phyloP scores from a whole-genome alignment of 2,797 vertebrate genomes.

The Falco concolor region DNA sequence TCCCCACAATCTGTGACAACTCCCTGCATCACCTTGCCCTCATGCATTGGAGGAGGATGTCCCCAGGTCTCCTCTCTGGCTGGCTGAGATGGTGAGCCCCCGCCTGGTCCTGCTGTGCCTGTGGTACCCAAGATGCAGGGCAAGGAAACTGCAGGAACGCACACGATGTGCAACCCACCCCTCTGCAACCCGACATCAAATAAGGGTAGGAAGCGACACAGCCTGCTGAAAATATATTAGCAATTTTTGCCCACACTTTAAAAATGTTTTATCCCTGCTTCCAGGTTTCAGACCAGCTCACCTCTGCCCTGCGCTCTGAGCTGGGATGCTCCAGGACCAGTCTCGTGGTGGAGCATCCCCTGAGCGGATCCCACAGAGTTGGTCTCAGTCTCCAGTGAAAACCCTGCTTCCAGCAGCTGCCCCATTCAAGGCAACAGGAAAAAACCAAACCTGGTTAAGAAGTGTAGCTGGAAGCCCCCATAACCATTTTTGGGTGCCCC shows the following conservation, averaged over 20 bases:
- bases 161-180: fast-evolving
- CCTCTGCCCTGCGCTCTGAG: background rate
- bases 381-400: background rate
- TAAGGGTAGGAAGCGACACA: background rate
- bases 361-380: background rate
- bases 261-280: background rate
- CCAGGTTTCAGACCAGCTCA: background rate
- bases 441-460: background rate
- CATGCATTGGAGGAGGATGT: fast-evolving
- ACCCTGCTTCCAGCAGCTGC: background rate
- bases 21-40: background rate
- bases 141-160: background rate
- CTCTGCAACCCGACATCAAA: background rate
- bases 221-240: fast-evolving
- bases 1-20: too few species aligned
- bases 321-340: background rate
- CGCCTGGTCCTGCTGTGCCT: background rate
- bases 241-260: fast-evolving
- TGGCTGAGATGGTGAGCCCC: background rate
- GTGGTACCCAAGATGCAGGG: background rate
- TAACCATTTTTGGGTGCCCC: background rate
- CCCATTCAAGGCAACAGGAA: fast-evolving
- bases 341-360: background rate
- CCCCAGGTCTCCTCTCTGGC: background rate
- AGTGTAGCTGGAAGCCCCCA: background rate